phyloP scores from a whole-genome alignment of 2,113 vertebrate species.

The Fulmarus glacialis region DNA sequence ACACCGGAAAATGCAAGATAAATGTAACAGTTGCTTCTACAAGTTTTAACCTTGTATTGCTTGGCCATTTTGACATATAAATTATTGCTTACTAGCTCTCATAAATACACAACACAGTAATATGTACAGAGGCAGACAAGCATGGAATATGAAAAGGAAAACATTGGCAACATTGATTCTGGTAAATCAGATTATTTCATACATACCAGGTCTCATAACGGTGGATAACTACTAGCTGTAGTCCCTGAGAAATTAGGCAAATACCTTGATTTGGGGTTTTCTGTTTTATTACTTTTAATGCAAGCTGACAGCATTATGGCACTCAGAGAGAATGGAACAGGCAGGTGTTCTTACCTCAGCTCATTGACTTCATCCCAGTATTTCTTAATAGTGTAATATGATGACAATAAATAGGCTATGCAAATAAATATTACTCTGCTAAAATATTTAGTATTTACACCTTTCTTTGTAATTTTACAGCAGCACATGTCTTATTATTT shows the following conservation, averaged over 20 bases:
- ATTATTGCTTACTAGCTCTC: constrained; percentile 85
- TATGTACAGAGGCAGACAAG: constrained; percentile 80
- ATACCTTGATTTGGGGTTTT: constrained; percentile 61
- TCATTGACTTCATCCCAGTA: constrained; percentile 53
- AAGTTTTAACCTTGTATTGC: constrained; percentile 82
- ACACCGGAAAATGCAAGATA: constrained; percentile 80
- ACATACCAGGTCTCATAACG: constrained; percentile 69
- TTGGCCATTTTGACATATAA: constrained; percentile 84
- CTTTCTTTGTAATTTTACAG: constrained; percentile 64
- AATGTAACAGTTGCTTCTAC: constrained; percentile 73
- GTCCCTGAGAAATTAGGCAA: constrained; percentile 83
- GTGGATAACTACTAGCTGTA: constrained; percentile 74
- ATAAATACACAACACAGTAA: constrained; percentile 78
- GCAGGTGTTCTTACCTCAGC: constrained; percentile 59
- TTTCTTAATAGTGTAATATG: constrained; percentile 61
- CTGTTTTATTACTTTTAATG: constrained; percentile 59
- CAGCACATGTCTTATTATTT: constrained; percentile 41
- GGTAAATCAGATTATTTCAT: constrained; percentile 78
- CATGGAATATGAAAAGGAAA: constrained; percentile 64
- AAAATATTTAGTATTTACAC: constrained; percentile 78
- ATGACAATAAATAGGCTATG: constrained; percentile 80
- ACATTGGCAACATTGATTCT: constrained; percentile 72
- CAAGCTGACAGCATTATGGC: constrained; percentile 56
- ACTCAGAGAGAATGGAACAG: constrained; percentile 19
- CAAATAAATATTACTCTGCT: constrained; percentile 82